Percentiles rank a stretch among this genome's conserved stretches.
Conservation (phyloP, 2,113 vertebrate genomes). For the Lagopus muta region DNA sequence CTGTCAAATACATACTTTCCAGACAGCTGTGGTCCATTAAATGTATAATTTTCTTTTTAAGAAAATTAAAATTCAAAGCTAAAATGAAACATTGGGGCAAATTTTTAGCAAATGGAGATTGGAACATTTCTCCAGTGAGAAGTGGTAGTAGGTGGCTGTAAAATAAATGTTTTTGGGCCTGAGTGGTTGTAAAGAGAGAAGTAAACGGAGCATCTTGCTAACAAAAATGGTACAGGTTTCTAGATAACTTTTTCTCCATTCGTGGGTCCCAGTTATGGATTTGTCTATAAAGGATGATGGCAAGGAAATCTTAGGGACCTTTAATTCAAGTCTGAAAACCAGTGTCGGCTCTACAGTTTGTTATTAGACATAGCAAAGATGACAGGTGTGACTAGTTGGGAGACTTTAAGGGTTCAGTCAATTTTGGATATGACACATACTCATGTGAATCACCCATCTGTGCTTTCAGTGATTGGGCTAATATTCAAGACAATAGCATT, state of each 20-base stretch:
- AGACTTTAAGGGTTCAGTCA: slow-evolving; percentile 41
- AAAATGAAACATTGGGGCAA: slow-evolving; percentile 8
- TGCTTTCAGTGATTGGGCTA: not conserved
- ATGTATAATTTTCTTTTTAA: slow-evolving; percentile 68
- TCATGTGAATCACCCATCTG: slow-evolving; percentile 10
- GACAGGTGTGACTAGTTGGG: slow-evolving; percentile 43
- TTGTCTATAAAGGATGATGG: not conserved
- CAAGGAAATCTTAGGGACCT: not conserved
- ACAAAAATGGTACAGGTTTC: not conserved
- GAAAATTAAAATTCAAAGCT: slow-evolving; percentile 66
- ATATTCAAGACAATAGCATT: slow-evolving; percentile 2
- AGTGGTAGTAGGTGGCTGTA: not conserved
- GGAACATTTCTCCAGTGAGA: not conserved
- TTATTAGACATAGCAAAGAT: slow-evolving; percentile 23
- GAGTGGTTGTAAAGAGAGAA: not conserved
- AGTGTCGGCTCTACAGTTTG: not conserved
- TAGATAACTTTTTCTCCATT: not conserved
- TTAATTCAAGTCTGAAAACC: not conserved
- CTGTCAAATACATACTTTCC: slow-evolving; percentile 54
- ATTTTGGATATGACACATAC: slow-evolving; percentile 15
- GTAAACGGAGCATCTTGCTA: not conserved
- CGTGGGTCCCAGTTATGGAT: not conserved
- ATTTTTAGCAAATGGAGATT: not conserved
- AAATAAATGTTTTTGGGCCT: not conserved
- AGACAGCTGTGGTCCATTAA: slow-evolving; percentile 57